Percentiles rank a stretch among this genome's conserved stretches.
These are phyloP conservation scores for Eubasilissa splendida DNA, from an alignment of 2,888 invertebrate species.

Conservation along the genomic window DNA sequence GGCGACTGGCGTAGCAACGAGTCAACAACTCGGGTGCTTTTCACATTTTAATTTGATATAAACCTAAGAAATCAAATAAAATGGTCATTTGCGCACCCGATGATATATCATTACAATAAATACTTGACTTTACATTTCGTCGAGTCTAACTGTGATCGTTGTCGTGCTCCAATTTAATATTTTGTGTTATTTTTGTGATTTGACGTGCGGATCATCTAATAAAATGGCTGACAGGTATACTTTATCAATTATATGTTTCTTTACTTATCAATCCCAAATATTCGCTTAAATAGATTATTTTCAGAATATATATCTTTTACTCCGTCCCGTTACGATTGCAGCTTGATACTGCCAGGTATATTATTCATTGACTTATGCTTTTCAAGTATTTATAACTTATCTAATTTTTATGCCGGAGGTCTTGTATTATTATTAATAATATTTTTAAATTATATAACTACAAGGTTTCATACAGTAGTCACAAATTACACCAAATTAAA, in stretches of 20 bases:
- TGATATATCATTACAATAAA: not conserved
- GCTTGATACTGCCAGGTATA: conserved; percentile 1
- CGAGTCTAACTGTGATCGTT: not conserved
- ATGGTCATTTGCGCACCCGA: conserved; percentile 5
- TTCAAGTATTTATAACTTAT: not conserved
- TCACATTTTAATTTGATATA: conserved; percentile 32
- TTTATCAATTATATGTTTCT: conserved; percentile 33
- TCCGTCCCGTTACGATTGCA: not conserved
- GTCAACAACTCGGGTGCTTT: conserved; percentile 55
- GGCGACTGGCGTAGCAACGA: conserved; percentile 59
- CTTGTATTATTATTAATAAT: not conserved
- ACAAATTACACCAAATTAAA: no score
- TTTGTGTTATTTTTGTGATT: conserved; percentile 51
- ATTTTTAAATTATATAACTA: not conserved
- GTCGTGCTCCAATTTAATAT: conserved; percentile 24
- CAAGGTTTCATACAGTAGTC: no score
- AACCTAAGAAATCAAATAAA: conserved; percentile 14
- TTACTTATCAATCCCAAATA: conserved; percentile 14
- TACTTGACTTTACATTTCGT: not conserved
- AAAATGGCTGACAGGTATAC: conserved; percentile 56
- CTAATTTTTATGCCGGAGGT: not conserved
- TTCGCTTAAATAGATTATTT: conserved; percentile 1
- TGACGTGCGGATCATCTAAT: conserved; percentile 51
- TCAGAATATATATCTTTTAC: not conserved
- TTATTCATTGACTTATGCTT: conserved; percentile 4